Evolutionary conservation across 2,888 invertebrate species (phyloP).

Genomic region (Athetis lepigone): DNA sequence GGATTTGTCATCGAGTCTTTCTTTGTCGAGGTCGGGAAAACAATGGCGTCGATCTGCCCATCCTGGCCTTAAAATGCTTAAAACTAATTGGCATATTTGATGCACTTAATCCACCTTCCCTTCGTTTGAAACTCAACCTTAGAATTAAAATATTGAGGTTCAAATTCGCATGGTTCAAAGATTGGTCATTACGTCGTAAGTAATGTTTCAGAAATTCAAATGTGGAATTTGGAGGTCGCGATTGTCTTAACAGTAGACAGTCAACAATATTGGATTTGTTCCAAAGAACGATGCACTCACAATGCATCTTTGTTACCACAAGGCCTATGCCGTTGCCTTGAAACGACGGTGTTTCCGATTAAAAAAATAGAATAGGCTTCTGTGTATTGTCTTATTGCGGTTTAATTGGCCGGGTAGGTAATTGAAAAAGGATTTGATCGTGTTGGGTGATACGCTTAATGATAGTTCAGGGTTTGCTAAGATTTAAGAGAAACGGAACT

Average conservation of each 20-base stretch:
- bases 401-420: conserved; percentile 64
- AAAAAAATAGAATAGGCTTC: conserved; percentile 71
- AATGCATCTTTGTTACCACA: conserved; percentile 88
- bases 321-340: conserved; percentile 83
- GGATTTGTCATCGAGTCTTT: conserved; percentile 85
- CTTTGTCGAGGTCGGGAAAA: conserved; percentile 83
- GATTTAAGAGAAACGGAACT: conserved; percentile 11
- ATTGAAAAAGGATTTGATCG: conserved; percentile 64
- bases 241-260: conserved; percentile 76
- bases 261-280: conserved; percentile 89
- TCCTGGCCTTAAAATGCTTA: conserved; percentile 81
- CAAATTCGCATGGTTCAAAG: conserved; percentile 24
- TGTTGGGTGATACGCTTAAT: conserved; percentile 62
- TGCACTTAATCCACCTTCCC: conserved; percentile 61
- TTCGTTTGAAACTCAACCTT: conserved; percentile 55
- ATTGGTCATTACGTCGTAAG: conserved; percentile 67
- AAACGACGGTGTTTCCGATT: conserved; percentile 75
- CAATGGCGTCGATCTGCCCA: conserved; percentile 83
- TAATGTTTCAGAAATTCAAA: conserved; percentile 76
- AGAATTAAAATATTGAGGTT: conserved; percentile 22
- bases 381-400: conserved; percentile 73
- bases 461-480: conserved; percentile 54
- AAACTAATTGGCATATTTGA: conserved; percentile 78
- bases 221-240: conserved; percentile 89
- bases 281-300: conserved; percentile 83